Evolutionary conservation across 2,797 vertebrate species (phyloP), one percentile per base, ranked within the genome.

Genomic region (Eospalax fontanierii): DNA sequence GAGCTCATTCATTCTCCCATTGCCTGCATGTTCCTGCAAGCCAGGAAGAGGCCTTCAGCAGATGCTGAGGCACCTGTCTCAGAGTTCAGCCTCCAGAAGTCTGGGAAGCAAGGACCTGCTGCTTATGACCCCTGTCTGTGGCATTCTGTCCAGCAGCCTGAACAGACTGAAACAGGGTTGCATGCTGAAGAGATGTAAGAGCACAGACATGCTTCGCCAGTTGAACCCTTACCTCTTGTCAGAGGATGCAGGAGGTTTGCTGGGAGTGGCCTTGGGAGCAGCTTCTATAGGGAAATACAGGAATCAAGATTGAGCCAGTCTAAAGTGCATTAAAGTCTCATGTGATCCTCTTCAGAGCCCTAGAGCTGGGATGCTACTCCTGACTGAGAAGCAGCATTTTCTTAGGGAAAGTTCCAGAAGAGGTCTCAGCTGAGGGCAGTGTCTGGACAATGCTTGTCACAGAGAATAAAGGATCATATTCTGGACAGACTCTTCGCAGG

Each of bases 201-300:
- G 43, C 24, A 38, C 16, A 59, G 7, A 6, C 3, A 0, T 43
- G 35, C 70, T 78, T 86, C 43, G 54, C 38, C 35, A 65, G 6
- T 11, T 46, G 21, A 65, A 22, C 10, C 30, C 22, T 87, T 40
- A 54, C 38, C 9, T 65, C 22, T 40, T 66, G 30, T 33, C 75
- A 8, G 46, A 40, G 30, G 68, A 26, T 40, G 3, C 50, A 89
- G 30, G n/a, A 54, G 14, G 30, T 59, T 95, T 71, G 40, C 5
- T 12, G 1, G 63, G 40, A 59, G 54, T 66, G 3, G 14, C 16
- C 12, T 84, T 86, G 35, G 21, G 14, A 33, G 83, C 21, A 61
- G 4, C 16, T 38, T 30, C n/a, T 70, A 0, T 0, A 50, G 14
- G 30, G 4, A 15, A 85, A 22, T 1, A 11, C 2, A 0, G 22